Base-by-base conservation (phyloP, 2,113 vertebrate genomes). In the Hystrix brachyura region DNA sequence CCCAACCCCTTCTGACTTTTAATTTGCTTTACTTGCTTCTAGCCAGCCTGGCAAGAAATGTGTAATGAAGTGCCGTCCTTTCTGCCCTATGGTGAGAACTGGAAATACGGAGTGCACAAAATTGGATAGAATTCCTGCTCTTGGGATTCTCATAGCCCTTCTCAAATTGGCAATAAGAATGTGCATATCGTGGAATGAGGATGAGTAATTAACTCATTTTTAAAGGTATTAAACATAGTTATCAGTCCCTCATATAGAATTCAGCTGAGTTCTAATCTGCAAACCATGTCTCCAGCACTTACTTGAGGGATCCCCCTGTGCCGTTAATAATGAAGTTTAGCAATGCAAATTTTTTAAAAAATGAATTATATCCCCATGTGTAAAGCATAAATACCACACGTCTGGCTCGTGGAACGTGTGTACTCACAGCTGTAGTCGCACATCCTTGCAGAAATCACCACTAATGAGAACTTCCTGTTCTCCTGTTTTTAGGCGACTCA, bases 301-400 rank as follows among this genome's bases (percentile, higher is more conserved):
- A 82, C 78, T 71, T 74, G 62, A 95, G 62, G n/a, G 13, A 60
- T 87, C 86, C 69, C 76, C 23, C 27, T 46, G 38, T 84, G 89
- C 79, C 29, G 38, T 51, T 80, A 96, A 92, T 92, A 95, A 91
- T 81, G 48, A 91, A 79, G 59, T 89, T 94, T 80, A 96, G 91
- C 79, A 76, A 81, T 83, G 69, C 82, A 92, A 81, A 84, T 71
- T 69, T 76, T 94, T 38, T 62, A 1, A 82, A 15, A 92, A 85
- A 94, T 95, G 92, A 96, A 95, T 94, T 94, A 64, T 34, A 27
- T 93, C 64, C 65, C 51, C 83, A 53, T 55, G 71, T 94, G 72
- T 79, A 95, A 92, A 71, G 57, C 81, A 15, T 94, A 76, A 93
- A 95, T 85, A 79, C 84, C 71, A n/a, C 5, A 48, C 19, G n/a